Evolutionary conservation across 2,888 invertebrate genomes (phyloP), one percentile per base, ranked within the genome.

Genomic region (Sabatieria punctata): DNA sequence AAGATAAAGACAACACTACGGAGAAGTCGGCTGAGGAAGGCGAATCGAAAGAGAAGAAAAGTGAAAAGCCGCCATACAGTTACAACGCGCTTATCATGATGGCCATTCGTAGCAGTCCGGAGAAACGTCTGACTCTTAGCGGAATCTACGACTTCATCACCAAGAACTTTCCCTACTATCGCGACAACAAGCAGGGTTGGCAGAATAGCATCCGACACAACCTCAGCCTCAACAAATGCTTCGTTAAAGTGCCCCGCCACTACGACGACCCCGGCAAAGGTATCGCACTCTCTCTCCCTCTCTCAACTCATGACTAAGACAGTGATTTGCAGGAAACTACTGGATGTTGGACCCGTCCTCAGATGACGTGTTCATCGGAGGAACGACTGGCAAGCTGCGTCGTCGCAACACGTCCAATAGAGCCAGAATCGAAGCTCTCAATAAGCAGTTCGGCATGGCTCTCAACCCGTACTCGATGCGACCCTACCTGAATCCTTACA

Each of bases 61-160:
- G 51, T 21, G 86, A 86, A 58, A 95, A 95, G 62, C 97, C 97
- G 0, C 85, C 89, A 0, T 95, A 85, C 72, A 91, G 89, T 65
- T 95, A 97, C 74, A 97, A 97, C 71, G 93, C 95, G 0, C 74
- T 97, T 39, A 97, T 97, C 60, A 95, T 95, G 91, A 95, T 95
- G 93, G 95, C 95, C 4, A 95, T 97, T 44, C 74, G 89, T 25
- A 82, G 85, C 66, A 88, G 86, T 64, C 81, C 85, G 0, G 89
- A 93, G 60, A 89, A 88, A 65, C 73, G 89, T 25, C 74, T 93
- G 21, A 93, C 93, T 0, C 73, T 93, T 1, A 93, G 89, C 68
- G 91, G 91, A 45, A 93, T 95, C 60, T 93, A 95, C 73, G 89
- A 91, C 69, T 97, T 88, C 70, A 97, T 97, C 55, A 93, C 93